Conservation (phyloP, 2,797 vertebrate species). For the Alauda arvensis region DNA sequence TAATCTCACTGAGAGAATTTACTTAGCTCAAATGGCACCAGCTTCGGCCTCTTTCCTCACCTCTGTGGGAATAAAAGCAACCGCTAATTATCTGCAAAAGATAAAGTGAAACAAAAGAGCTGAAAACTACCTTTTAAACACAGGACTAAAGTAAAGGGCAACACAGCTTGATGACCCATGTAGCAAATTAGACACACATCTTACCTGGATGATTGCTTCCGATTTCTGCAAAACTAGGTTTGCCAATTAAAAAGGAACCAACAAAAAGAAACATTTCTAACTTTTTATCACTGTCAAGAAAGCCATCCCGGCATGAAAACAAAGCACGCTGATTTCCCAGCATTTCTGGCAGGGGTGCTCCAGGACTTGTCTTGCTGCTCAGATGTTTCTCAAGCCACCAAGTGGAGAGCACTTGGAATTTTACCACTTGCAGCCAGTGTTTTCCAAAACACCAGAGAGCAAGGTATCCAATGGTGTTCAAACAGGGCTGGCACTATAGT, state of each 20-base stretch:
- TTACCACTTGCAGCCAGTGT: background rate
- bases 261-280: background rate
- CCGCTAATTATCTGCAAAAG: background rate
- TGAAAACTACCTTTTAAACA: constrained; percentile 7
- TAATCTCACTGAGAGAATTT: background rate
- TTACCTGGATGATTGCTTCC: background rate
- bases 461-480: background rate
- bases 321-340: background rate
- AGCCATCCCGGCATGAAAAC: background rate
- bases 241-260: constrained; percentile 2
- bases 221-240: background rate
- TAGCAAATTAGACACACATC: background rate
- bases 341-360: background rate
- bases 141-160: constrained; percentile 6
- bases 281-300: background rate
- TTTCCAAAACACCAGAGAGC: background rate
- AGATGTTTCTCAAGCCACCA: background rate
- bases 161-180: background rate
- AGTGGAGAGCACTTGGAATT: accelerated
- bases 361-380: background rate
- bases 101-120: background rate
- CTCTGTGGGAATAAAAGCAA: background rate
- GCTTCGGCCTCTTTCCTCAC: background rate
- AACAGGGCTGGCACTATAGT: background rate
- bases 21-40: background rate